A percentile compares a stretch with the other conserved stretches of the same genome.
Evolutionary conservation across 1,140 invertebrate genomes (phyloP).

Genomic region (Coptotermes formosanus): DNA sequence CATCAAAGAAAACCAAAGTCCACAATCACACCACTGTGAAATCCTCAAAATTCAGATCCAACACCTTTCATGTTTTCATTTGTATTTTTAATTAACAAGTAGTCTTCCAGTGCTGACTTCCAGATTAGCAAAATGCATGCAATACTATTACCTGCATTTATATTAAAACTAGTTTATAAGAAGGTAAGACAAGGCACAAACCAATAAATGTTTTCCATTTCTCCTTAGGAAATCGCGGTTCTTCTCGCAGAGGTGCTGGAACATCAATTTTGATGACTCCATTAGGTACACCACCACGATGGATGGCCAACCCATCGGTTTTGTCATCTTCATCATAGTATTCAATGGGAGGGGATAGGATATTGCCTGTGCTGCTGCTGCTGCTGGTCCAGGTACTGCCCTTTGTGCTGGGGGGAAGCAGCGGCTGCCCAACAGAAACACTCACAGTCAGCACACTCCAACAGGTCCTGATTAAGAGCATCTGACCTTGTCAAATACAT

Average conservation of each 20-base stretch:
- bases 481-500: no score
- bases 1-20: no score
- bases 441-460: neutral
- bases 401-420: constrained; percentile 22
- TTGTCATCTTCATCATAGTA: constrained; percentile 51
- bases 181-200: constrained; percentile 41
- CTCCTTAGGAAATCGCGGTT: constrained; percentile 66
- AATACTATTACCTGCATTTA: neutral
- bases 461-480: neutral
- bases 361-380: neutral
- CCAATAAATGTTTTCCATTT: constrained; percentile 68
- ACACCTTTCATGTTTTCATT: neutral
- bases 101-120: neutral
- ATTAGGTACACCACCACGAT: constrained; percentile 45
- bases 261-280: constrained; percentile 57
- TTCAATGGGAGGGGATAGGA: constrained; percentile 42
- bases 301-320: constrained; percentile 40
- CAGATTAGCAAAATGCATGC: neutral
- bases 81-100: neutral
- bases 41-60: no score
- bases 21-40: no score
- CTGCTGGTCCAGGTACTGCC: neutral
- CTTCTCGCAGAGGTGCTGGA: constrained; percentile 56
- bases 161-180: neutral
- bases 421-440: constrained; percentile 27